Evolutionary conservation across 1,140 invertebrate species (phyloP), one percentile per base, ranked within the genome.

Genomic region (Venturia canescens): DNA sequence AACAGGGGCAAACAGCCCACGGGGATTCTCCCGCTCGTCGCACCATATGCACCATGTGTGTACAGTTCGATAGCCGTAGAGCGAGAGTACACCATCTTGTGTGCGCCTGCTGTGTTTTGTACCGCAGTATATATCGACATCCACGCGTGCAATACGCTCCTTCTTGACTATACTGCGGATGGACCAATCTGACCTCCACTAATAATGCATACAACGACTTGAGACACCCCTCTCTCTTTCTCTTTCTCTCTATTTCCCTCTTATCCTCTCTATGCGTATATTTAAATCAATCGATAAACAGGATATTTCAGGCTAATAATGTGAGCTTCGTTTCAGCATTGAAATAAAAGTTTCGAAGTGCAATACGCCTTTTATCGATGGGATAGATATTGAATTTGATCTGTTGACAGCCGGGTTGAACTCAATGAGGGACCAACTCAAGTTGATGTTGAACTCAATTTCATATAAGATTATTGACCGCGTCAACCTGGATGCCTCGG

Each of bases 1-100:
- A 84, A 83, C 84, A 84, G 84, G 83, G 81, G 83, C 88, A 91
- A 91, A 91, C 86, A 91, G 88, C 90, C 89, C 79, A 86, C 84
- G 88, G 89, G 88, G 84, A 82, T 88, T 88, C 88, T 85, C 60
- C 60, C 60, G 21, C 23, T 23, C 23, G 60, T 13, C 21, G 60
- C 60, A 83, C 87, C 88, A 89, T 89, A 88, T 89, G 86, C 79
- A 83, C 82, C 60, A 71, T 82, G 57, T 82, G 70, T 83, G 81
- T 82, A 82, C 83, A 74, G 71, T 74, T 80, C 79, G 72, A 80
- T 80, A 82, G 50, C 72, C 53, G 75, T 26, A 13, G 66, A 69
- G 66, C 5, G 29, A 31, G 57, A 77, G 57, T 38, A 29, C 60
- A 77, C 50, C 78, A 70, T 71, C 78, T 79, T 79, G 70, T 44